Evolutionary conservation across 1,140 invertebrate genomes (phyloP).

Genomic region (Andricus grossulariae): DNA sequence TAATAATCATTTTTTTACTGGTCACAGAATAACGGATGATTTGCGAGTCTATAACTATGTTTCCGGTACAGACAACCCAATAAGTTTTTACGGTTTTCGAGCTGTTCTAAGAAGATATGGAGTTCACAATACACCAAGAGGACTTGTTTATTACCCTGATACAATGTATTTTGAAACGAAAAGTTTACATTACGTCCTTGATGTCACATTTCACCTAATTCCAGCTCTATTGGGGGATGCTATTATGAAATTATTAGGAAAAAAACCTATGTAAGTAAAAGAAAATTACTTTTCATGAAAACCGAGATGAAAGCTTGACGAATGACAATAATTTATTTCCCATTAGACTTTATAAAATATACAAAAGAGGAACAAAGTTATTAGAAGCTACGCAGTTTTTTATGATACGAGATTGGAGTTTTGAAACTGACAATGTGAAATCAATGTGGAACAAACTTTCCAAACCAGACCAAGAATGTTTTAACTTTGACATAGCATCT

Average conservation of each 20-base stretch:
- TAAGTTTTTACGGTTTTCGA: slow-evolving; percentile 80
- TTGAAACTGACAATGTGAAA: slow-evolving; percentile 24
- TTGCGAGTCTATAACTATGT: slow-evolving; percentile 84
- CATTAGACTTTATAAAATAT: slow-evolving; percentile 42
- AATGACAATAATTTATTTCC: neutral
- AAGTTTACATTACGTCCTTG: slow-evolving; percentile 74
- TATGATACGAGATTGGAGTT: slow-evolving; percentile 40
- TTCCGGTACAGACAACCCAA: slow-evolving; percentile 79
- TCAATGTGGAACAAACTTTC: slow-evolving; percentile 36
- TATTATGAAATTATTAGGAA: slow-evolving; percentile 75
- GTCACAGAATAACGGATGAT: slow-evolving; percentile 63
- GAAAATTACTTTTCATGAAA: neutral
- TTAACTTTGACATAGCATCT: slow-evolving; percentile 36
- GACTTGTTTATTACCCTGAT: slow-evolving; percentile 78
- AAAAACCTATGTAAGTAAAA: slow-evolving; percentile 78
- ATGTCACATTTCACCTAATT: slow-evolving; percentile 78
- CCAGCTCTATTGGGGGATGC: slow-evolving; percentile 80
- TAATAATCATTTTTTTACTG: slow-evolving; percentile 2
- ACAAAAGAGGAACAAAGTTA: slow-evolving; percentile 37
- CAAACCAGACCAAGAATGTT: slow-evolving; percentile 42
- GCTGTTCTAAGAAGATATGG: slow-evolving; percentile 72
- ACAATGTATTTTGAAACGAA: slow-evolving; percentile 76
- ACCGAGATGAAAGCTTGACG: neutral
- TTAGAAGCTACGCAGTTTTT: slow-evolving; percentile 39
- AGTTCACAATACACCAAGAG: slow-evolving; percentile 74